A percentile compares a stretch with the other conserved stretches of the same genome.
These are phyloP conservation scores for Drosophila differens DNA, from an alignment of 2,888 invertebrate genomes.

Conservation along the genomic window DNA sequence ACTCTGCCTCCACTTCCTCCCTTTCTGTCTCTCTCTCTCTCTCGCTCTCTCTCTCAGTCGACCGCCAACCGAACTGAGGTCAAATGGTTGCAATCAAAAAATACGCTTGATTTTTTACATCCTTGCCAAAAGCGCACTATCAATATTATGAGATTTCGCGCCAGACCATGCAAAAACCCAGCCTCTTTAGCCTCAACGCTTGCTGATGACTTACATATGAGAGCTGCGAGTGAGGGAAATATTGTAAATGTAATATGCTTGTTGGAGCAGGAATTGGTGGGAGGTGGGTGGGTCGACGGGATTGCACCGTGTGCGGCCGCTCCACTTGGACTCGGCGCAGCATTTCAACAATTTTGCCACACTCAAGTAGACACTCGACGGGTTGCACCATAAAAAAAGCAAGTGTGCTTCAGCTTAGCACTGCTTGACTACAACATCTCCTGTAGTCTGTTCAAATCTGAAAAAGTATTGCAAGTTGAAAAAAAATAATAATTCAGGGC, in stretches of 20 bases:
- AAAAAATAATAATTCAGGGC: not conserved
- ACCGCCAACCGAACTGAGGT: conserved; percentile 28
- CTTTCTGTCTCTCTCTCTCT: not conserved
- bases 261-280: conserved; percentile 32
- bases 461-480: not conserved
- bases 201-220: conserved; percentile 33
- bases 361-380: conserved; percentile 64
- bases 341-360: conserved; percentile 63
- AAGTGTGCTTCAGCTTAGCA: conserved; percentile 6
- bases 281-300: not conserved
- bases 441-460: conserved; percentile 10
- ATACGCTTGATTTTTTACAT: conserved; percentile 62
- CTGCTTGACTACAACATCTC: conserved; percentile 12
- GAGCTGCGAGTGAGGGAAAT: conserved; percentile 57
- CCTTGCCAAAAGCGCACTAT: conserved; percentile 57
- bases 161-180: not conserved
- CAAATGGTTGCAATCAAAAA: conserved; percentile 69
- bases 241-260: conserved; percentile 79
- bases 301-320: conserved; percentile 31
- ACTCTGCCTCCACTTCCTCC: not conserved
- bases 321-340: conserved; percentile 43
- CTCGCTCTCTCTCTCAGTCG: not conserved
- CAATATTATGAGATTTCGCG: conserved; percentile 77
- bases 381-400: conserved; percentile 40
- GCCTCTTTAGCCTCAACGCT: not conserved